Conservation (phyloP, 2,113 vertebrate genomes). For the Sitta europaea region DNA sequence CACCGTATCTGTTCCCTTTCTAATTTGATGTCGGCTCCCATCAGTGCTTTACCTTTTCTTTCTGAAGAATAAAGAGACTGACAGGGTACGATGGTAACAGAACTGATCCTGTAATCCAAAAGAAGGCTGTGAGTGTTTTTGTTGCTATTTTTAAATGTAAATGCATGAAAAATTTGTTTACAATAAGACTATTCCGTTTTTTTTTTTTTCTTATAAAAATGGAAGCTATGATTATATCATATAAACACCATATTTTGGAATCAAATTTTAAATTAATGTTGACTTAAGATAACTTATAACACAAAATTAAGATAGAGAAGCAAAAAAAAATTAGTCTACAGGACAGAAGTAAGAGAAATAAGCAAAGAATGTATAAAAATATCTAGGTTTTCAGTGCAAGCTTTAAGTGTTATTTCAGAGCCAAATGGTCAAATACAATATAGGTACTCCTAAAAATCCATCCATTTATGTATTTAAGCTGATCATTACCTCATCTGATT, state of each 20-base stretch:
- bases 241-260: background rate
- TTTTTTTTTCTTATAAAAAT: background rate
- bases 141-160: background rate
- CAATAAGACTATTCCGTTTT: background rate
- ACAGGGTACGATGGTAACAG: background rate
- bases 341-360: background rate
- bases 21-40: background rate
- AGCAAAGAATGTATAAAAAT: accelerated
- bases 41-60: background rate
- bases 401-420: background rate
- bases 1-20: background rate
- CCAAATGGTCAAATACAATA: background rate
- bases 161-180: background rate
- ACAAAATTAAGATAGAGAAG: background rate
- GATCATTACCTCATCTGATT: background rate
- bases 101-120: background rate
- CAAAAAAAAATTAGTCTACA: background rate
- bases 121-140: background rate
- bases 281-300: background rate
- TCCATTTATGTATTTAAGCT: accelerated
- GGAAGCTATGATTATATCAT: background rate
- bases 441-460: background rate
- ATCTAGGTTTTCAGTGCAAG: background rate
- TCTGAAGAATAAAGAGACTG: background rate
- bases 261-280: background rate